These are phyloP conservation scores for Drosophila guanche DNA, from an alignment of 1,140 invertebrate species.

Conservation along the genomic window DNA sequence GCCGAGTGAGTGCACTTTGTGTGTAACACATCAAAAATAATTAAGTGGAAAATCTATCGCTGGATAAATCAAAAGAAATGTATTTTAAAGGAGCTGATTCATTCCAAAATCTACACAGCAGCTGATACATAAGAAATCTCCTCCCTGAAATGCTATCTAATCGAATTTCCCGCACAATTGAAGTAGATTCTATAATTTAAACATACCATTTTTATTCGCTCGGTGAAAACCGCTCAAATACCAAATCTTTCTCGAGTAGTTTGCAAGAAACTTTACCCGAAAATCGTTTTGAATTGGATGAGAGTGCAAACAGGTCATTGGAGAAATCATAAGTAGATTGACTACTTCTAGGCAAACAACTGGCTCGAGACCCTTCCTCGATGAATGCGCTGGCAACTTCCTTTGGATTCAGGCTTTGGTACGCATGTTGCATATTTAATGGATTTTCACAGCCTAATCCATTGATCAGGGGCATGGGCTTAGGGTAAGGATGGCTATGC, in stretches of 20 bases:
- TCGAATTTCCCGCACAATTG: no score
- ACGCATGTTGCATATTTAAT: slow-evolving; percentile 78
- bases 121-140: slow-evolving; percentile 56
- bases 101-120: slow-evolving; percentile 22
- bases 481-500: slow-evolving; percentile 54
- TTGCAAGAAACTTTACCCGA: neutral
- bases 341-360: slow-evolving; percentile 10
- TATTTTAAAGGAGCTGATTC: slow-evolving; percentile 15
- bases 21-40: slow-evolving; percentile 40
- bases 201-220: no score
- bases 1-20: neutral
- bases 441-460: slow-evolving; percentile 60
- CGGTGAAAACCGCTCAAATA: no score
- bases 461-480: slow-evolving; percentile 32
- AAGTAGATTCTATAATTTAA: no score
- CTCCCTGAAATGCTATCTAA: neutral
- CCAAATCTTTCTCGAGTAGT: no score
- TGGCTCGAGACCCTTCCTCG: slow-evolving; percentile 27
- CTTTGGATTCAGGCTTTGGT: slow-evolving; percentile 30
- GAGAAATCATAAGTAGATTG: neutral
- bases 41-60: slow-evolving; percentile 48
- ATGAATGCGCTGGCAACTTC: slow-evolving; percentile 5
- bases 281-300: slow-evolving; percentile 22
- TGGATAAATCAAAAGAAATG: slow-evolving; percentile 31
- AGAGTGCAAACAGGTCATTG: slow-evolving; percentile 7